A percentile compares a stretch with the other conserved stretches of the same genome.
Evolutionary conservation across 2,888 invertebrate species (phyloP).

Genomic region (Stramonita haemastoma): DNA sequence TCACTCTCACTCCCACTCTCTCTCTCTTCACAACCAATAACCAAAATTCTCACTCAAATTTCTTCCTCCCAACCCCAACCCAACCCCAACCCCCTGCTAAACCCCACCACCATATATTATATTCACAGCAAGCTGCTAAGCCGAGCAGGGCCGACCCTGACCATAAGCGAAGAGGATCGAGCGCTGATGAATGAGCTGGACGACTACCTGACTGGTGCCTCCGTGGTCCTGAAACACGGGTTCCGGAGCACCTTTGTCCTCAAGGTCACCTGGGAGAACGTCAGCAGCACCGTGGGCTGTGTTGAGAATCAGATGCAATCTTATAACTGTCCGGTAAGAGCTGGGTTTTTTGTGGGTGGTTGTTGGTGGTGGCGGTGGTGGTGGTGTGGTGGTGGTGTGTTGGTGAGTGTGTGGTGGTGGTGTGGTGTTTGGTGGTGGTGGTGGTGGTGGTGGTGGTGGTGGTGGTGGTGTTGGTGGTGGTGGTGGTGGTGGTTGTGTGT

Average conservation of each 20-base stretch:
- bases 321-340: conserved; percentile 47
- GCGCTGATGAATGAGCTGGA: conserved; percentile 47
- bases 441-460: not conserved
- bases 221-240: conserved; percentile 91
- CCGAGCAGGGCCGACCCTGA: not conserved
- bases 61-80: no score
- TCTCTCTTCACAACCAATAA: no score
- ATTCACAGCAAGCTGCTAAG: conserved; percentile 19
- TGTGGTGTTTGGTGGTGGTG: not conserved
- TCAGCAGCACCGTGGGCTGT: conserved; percentile 80
- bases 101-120: not conserved
- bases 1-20: no score
- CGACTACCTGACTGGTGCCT: conserved; percentile 79
- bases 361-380: not conserved
- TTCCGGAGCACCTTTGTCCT: conserved; percentile 94
- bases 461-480: not conserved
- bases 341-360: not conserved
- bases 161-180: not conserved
- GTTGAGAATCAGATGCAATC: not conserved
- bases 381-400: no score
- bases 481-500: not conserved
- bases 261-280: conserved; percentile 96
- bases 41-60: no score
- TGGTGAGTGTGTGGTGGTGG: not conserved
- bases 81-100: not conserved